Conservation (phyloP, 2,888 invertebrate genomes). For the Lacanobia oleracea region DNA sequence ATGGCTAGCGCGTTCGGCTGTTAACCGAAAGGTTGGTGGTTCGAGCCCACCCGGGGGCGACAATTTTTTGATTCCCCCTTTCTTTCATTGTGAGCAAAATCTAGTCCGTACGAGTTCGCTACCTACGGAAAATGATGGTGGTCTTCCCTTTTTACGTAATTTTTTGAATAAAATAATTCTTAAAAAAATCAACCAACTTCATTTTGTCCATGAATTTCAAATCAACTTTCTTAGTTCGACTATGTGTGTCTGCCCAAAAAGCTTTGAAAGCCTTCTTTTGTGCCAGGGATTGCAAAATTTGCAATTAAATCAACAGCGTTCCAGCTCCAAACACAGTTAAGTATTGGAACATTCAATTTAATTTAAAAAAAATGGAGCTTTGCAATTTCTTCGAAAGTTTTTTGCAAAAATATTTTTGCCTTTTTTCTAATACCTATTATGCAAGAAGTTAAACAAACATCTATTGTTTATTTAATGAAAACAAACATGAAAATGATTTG, state of each 20-base stretch:
- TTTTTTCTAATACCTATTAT: no score
- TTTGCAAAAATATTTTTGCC: no score
- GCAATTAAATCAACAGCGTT: neutral
- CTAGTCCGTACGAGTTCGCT: neutral
- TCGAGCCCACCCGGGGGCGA: constrained; percentile 99
- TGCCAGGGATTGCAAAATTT: neutral
- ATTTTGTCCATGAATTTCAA: no score
- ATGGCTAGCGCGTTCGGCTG: constrained; percentile 99
- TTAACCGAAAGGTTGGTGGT: constrained; percentile 99
- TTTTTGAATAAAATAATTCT: no score
- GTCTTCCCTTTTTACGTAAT: neutral
- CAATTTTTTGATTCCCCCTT: neutral
- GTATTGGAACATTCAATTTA: neutral
- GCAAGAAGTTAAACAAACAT: no score
- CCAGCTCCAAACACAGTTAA: neutral
- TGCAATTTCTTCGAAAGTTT: no score
- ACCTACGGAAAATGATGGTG: neutral
- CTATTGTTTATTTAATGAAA: no score
- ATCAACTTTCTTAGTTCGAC: neutral
- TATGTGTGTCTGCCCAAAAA: neutral
- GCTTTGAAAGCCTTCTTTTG: neutral
- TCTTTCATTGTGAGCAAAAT: no score
- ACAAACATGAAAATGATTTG: no score
- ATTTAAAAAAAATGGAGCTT: neutral
- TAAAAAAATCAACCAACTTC: no score